A percentile compares a stretch with the other conserved stretches of the same genome.
These are phyloP conservation scores for Pristionchus entomophagus DNA, from an alignment of 2,888 invertebrate genomes.

Conservation along the genomic window DNA sequence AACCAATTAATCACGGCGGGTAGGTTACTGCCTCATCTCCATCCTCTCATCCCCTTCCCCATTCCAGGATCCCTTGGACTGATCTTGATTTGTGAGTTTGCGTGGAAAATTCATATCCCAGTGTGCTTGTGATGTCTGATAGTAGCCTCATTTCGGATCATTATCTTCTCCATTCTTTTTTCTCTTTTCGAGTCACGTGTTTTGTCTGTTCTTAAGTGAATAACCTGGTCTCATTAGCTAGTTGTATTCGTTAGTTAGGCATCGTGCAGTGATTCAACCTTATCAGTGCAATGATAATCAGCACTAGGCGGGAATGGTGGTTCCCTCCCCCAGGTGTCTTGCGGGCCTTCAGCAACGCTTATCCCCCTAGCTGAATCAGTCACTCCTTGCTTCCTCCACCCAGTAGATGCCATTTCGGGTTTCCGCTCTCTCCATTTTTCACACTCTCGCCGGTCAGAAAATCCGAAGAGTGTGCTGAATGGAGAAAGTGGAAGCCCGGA, in stretches of 20 bases:
- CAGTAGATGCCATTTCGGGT: too few relatives aligned
- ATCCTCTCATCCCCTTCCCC: neutral
- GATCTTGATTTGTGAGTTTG: constrained; percentile 38
- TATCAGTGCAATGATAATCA: constrained; percentile 16
- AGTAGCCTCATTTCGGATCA: neutral
- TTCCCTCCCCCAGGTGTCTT: neutral
- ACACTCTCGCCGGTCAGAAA: too few relatives aligned
- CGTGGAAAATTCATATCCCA: neutral
- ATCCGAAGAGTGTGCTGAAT: too few relatives aligned
- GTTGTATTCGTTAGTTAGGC: neutral
- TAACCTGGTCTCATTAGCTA: neutral
- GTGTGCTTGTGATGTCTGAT: constrained; percentile 22
- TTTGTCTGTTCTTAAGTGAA: neutral
- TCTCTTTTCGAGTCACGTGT: neutral
- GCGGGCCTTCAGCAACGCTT: neutral
- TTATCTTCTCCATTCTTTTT: neutral
- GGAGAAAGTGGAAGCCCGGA: neutral
- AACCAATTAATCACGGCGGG: constrained; percentile 23
- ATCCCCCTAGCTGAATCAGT: too few relatives aligned
- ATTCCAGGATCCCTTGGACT: constrained; percentile 33
- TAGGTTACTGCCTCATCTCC: neutral
- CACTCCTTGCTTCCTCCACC: too few relatives aligned
- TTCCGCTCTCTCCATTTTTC: too few relatives aligned
- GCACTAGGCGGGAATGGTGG: neutral
- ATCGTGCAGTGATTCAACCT: neutral